A percentile compares a stretch with the other conserved stretches of the same genome.
These are phyloP conservation scores for Lobophora halterata DNA, from an alignment of 2,888 invertebrate species.

Conservation along the genomic window DNA sequence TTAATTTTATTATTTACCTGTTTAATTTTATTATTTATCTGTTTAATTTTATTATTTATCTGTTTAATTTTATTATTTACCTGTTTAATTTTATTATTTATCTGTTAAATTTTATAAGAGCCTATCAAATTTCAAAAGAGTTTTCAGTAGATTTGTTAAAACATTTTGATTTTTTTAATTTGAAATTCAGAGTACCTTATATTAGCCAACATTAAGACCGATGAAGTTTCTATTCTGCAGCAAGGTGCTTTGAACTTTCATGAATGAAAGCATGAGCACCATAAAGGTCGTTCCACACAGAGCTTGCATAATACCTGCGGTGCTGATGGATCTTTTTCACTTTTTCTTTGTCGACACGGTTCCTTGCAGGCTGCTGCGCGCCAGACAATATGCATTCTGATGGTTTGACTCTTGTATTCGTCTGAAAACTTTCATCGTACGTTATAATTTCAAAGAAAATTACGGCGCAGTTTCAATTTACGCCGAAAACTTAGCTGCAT, in stretches of 20 bases:
- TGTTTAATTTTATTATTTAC: too few relatives aligned
- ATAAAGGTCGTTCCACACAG: constrained; percentile 24
- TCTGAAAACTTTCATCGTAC: constrained; percentile 55
- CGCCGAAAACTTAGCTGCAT: constrained; percentile 6
- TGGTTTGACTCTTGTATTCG: constrained; percentile 42
- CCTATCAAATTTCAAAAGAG: too few relatives aligned
- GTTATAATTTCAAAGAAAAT: constrained; percentile 51
- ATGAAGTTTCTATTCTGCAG: too few relatives aligned
- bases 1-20: too few relatives aligned
- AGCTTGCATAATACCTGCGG: constrained; percentile 34
- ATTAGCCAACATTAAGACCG: too few relatives aligned
- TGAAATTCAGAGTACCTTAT: too few relatives aligned
- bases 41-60: too few relatives aligned
- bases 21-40: too few relatives aligned
- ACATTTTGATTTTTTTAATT: too few relatives aligned
- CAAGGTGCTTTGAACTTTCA: constrained; percentile 1
- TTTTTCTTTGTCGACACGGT: constrained; percentile 44
- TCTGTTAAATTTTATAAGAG: too few relatives aligned
- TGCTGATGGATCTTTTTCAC: constrained; percentile 43
- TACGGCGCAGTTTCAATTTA: constrained; percentile 40
- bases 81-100: too few relatives aligned
- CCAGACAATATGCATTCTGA: constrained; percentile 48
- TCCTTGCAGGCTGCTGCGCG: constrained; percentile 22
- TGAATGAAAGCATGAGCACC: constrained; percentile 17
- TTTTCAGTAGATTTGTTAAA: too few relatives aligned